Percentiles rank a stretch among this genome's conserved stretches.
Evolutionary conservation across 2,888 invertebrate genomes (phyloP).

Genomic region (Lamellibrachia satsuma): DNA sequence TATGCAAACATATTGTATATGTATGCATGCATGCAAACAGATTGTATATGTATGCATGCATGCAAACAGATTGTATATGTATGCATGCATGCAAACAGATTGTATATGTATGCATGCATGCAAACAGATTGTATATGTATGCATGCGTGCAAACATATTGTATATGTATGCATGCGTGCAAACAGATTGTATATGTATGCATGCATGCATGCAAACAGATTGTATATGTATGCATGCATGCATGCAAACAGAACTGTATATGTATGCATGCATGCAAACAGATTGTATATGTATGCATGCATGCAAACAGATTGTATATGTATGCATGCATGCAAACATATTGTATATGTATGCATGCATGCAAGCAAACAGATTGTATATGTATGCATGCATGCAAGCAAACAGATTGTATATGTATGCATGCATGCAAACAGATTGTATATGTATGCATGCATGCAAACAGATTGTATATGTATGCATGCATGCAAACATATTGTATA

Average conservation of each 20-base stretch:
- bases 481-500: background rate
- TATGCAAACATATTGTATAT: background rate
- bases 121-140: background rate
- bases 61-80: background rate
- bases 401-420: background rate
- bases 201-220: background rate
- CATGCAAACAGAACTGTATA: background rate
- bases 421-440: background rate
- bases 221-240: background rate
- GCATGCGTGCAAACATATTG: background rate
- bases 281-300: background rate
- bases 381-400: background rate
- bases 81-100: background rate
- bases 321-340: background rate
- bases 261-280: background rate
- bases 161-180: background rate
- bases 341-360: background rate
- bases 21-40: background rate
- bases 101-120: background rate
- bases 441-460: background rate
- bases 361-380: background rate
- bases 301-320: background rate
- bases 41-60: background rate
- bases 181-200: background rate
- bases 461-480: background rate